Percentiles rank a stretch among this genome's conserved stretches.
Evolutionary conservation across 1,140 invertebrate species (phyloP).

Genomic region (Mycetomoellerius zeteki): DNA sequence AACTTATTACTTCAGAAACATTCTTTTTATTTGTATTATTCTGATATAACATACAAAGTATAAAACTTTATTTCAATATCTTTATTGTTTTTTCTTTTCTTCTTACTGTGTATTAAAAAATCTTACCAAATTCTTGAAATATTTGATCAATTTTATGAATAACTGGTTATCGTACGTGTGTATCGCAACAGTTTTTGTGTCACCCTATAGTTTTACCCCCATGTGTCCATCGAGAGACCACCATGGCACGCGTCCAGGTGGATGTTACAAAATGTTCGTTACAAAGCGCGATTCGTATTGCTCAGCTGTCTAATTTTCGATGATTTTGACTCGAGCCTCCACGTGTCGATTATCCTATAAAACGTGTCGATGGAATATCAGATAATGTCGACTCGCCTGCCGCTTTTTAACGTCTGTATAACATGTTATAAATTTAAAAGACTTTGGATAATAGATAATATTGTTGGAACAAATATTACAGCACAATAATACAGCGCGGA

Average conservation of each 20-base stretch:
- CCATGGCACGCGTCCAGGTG: slow-evolving; percentile 76
- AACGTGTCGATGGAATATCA: slow-evolving; percentile 36
- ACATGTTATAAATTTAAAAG: slow-evolving; percentile 55
- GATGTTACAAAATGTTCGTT: slow-evolving; percentile 77
- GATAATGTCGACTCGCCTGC: slow-evolving; percentile 46
- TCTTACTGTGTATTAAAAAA: background rate
- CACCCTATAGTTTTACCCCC: slow-evolving; percentile 61
- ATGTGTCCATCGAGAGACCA: slow-evolving; percentile 27
- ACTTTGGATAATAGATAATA: background rate
- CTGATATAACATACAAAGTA: background rate
- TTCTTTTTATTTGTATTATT: background rate
- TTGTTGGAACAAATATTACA: background rate
- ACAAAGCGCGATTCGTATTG: slow-evolving; percentile 59
- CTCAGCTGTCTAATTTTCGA: slow-evolving; percentile 79
- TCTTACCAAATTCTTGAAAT: background rate
- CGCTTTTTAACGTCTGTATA: slow-evolving; percentile 20
- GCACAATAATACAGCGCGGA: background rate
- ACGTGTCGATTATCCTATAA: slow-evolving; percentile 13
- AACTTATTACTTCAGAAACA: background rate
- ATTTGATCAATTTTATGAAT: background rate
- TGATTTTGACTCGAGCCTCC: slow-evolving; percentile 49
- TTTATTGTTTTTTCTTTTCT: background rate
- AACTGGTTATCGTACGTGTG: background rate
- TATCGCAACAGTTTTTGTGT: slow-evolving; percentile 1
- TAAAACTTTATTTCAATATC: background rate